Evolutionary conservation across 2,888 invertebrate genomes (phyloP), one percentile per base, ranked within the genome.

Genomic region (Strigamia maritima): DNA sequence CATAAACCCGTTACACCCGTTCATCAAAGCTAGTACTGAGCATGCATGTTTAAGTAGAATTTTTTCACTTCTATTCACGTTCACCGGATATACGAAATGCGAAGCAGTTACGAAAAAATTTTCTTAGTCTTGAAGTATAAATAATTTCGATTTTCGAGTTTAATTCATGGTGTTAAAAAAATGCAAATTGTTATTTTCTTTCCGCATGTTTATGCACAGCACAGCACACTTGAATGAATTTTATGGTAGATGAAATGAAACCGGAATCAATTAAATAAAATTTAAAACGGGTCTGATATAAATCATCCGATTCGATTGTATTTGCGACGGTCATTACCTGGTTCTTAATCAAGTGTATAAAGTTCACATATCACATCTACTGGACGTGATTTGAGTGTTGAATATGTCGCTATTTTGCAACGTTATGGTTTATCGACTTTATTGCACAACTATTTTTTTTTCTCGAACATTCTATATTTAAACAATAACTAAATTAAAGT

Each of bases 321-420:
- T 54, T 44, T 54, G 54, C 54, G 19, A 54, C 54, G 54, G 54
- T 54, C 54, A 54, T 54, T 54, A 54, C 54, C 54, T 54, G 19
- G 19, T 54, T 54, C n/a, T 54, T 54, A 19, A 54, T 54, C 19
- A n/a, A n/a, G n/a, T 54, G 19, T 19, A 19, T n/a, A 19, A 8
- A 54, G 54, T 54, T 54, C 54, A 54, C 19, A 8, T 54, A 19
- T 19, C 54, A 19, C 1, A 19, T n/a, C 1, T 16, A 19, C 7
- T n/a, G 22, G 8, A 54, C 54, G 54, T 54, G 54, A 54, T 54
- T n/a, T 19, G 54, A 8, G 19, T 54, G 6, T 8, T 54, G 0
- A 16, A 54, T 19, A 6, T 19, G 16, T 19, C 16, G 54, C 22
- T 54, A 1, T 54, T 54, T 54, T 54, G 16, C 16, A n/a, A 54